phyloP scores from a whole-genome alignment of 1,140 invertebrate species.

The Penaeus vannamei region DNA sequence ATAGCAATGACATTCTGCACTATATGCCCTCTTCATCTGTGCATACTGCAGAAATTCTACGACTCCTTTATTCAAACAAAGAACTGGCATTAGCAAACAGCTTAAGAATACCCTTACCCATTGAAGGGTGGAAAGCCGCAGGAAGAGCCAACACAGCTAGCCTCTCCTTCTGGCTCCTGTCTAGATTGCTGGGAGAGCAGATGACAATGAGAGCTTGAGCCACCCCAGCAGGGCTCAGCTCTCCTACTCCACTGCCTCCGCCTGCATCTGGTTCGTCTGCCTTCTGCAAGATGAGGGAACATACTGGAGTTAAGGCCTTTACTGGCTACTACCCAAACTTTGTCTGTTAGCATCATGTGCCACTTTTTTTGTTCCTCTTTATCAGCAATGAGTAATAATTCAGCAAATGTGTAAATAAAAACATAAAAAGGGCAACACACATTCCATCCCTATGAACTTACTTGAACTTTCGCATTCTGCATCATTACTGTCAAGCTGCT shows the following conservation, averaged over 20 bases:
- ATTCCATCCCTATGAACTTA: slow-evolving; percentile 21
- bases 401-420: too few species aligned
- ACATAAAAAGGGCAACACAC: background rate
- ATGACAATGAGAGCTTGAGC: slow-evolving; percentile 61
- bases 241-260: slow-evolving; percentile 70
- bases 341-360: too few species aligned
- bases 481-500: slow-evolving; percentile 77
- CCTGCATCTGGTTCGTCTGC: slow-evolving; percentile 69
- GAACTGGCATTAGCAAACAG: background rate
- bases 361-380: too few species aligned
- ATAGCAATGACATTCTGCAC: background rate
- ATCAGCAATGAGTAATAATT: too few species aligned
- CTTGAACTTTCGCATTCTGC: slow-evolving; percentile 75
- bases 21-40: background rate
- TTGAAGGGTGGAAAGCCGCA: slow-evolving; percentile 53
- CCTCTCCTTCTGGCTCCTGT: slow-evolving; percentile 44
- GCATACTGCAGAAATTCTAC: background rate
- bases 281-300: slow-evolving; percentile 10
- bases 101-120: slow-evolving; percentile 38
- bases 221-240: slow-evolving; percentile 68
- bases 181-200: slow-evolving; percentile 47
- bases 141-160: slow-evolving; percentile 57
- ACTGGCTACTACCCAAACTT: too few species aligned
- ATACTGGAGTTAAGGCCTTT: background rate
- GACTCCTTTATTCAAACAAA: background rate